A percentile compares a stretch with the other conserved stretches of the same genome.
Evolutionary conservation across 2,888 invertebrate species (phyloP).

Genomic region (Harmothoe impar): DNA sequence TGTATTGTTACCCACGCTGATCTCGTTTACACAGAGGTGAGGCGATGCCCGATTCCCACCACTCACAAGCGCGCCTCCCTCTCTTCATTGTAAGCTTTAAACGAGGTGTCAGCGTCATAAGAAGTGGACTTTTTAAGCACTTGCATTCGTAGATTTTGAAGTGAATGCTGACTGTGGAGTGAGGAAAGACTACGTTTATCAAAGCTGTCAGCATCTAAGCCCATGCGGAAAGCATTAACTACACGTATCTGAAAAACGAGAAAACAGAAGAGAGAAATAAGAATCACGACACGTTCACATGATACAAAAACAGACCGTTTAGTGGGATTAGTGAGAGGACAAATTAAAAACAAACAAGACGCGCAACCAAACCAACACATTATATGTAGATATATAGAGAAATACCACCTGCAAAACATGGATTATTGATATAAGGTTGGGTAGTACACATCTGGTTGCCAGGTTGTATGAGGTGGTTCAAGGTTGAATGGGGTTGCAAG

Average conservation of each 20-base stretch:
- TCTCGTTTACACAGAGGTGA: neutral
- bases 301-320: conserved; percentile 59
- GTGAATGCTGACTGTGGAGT: conserved; percentile 81
- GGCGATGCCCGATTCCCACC: conserved; percentile 38
- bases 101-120: conserved; percentile 63
- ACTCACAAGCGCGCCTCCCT: conserved; percentile 64
- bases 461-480: conserved; percentile 22
- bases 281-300: conserved; percentile 63
- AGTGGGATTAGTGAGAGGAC: conserved; percentile 61
- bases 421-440: conserved; percentile 35
- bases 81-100: conserved; percentile 60
- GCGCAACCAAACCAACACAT: conserved; percentile 59
- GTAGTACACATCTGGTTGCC: neutral
- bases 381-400: conserved; percentile 42
- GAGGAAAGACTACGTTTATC: conserved; percentile 85
- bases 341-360: conserved; percentile 48
- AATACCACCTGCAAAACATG: conserved; percentile 48
- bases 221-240: conserved; percentile 99
- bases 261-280: conserved; percentile 68
- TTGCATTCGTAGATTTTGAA: conserved; percentile 79
- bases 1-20: neutral
- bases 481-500: conserved; percentile 39
- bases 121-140: conserved; percentile 66
- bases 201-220: conserved; percentile 95
- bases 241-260: conserved; percentile 95